Conservation (phyloP, 1,140 invertebrate genomes). For the Drosophila subpulchrella region DNA sequence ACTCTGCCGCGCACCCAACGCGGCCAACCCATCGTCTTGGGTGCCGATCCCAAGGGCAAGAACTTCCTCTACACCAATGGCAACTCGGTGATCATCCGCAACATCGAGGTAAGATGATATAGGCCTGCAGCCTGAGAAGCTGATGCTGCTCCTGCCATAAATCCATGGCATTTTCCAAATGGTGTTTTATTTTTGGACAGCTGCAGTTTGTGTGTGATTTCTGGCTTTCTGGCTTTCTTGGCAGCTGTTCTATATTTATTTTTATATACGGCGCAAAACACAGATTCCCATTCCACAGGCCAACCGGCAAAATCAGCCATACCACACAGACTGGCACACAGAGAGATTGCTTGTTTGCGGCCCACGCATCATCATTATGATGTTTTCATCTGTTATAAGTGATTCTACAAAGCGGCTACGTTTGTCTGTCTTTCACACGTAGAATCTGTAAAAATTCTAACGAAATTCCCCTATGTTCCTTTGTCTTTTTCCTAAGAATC, state of each 20-base stretch:
- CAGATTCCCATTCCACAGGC: conserved; percentile 39
- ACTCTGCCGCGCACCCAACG: conserved; percentile 96
- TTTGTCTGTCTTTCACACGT: background rate
- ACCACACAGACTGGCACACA: conserved; percentile 22
- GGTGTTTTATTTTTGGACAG: conserved; percentile 78
- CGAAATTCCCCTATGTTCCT: background rate
- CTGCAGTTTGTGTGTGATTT: conserved; percentile 21
- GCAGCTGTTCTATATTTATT: conserved; percentile 77
- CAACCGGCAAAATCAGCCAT: conserved; percentile 49
- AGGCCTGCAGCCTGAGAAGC: conserved; percentile 4
- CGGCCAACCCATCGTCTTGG: conserved; percentile 96
- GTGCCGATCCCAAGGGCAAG: conserved; percentile 98
- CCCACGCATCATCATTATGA: conserved; percentile 61
- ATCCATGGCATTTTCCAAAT: conserved; percentile 59
- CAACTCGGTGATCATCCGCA: conserved; percentile 98
- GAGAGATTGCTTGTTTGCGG: conserved; percentile 42
- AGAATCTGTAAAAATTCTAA: background rate
- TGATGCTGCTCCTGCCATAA: conserved; percentile 42
- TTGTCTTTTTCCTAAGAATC: background rate
- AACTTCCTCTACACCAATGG: conserved; percentile 99
- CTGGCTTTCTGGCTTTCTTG: conserved; percentile 14
- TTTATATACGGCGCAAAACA: conserved; percentile 45
- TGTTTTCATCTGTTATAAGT: conserved; percentile 10
- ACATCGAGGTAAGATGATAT: conserved; percentile 92
- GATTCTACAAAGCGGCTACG: background rate